Percentiles rank a stretch among this genome's conserved stretches.
These are phyloP conservation scores for Pocillopora damicornis DNA, from an alignment of 64 coral and sea anemone species.

Conservation along the genomic window DNA sequence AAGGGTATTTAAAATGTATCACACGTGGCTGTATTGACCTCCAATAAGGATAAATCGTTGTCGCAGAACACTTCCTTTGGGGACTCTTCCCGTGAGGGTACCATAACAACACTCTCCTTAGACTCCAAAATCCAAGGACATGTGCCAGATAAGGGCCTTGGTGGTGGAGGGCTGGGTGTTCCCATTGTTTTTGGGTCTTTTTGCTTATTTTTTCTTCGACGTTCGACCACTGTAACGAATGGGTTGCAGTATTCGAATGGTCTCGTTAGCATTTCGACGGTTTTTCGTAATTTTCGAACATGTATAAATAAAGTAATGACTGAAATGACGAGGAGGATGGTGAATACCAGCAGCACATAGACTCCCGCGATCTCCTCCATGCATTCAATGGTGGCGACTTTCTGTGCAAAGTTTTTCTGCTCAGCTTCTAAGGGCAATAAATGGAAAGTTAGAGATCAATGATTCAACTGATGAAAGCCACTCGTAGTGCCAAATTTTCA, in stretches of 20 bases:
- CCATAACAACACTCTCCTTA: neutral
- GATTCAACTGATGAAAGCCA: too few relatives aligned
- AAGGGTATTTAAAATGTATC: neutral
- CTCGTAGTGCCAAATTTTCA: too few relatives aligned
- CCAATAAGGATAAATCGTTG: neutral
- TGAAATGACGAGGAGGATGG: too few relatives aligned
- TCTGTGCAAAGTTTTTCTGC: too few relatives aligned
- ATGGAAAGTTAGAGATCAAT: too few relatives aligned
- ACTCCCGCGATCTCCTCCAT: too few relatives aligned
- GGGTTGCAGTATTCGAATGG: neutral
- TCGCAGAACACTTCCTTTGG: neutral
- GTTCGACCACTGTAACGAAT: neutral
- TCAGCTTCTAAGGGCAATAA: too few relatives aligned
- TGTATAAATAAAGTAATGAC: neutral
- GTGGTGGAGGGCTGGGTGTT: neutral
- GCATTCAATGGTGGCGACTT: too few relatives aligned
- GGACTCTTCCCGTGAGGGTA: neutral
- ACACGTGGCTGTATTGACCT: neutral
- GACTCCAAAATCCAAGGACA: neutral
- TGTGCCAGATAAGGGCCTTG: constrained; percentile 10
- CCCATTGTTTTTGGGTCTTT: neutral
- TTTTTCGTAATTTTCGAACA: neutral
- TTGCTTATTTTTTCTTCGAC: neutral
- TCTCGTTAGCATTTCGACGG: neutral
- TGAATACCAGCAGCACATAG: too few relatives aligned